phyloP scores from a whole-genome alignment of 2,797 vertebrate genomes.

The Xyrichtys novacula region DNA sequence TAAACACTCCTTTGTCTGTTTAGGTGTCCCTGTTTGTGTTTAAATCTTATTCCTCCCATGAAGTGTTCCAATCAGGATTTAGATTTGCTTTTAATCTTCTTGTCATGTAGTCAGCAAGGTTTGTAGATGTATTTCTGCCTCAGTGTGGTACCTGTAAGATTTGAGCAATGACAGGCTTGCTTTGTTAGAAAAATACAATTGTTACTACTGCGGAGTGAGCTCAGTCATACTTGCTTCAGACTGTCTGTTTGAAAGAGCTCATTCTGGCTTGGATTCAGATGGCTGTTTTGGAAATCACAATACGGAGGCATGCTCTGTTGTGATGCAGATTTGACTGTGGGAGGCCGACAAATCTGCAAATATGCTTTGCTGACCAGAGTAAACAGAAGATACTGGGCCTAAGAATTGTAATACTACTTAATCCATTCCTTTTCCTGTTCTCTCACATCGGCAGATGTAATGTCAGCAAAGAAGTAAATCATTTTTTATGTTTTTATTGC shows the following conservation, averaged over 20 bases:
- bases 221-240: constrained; percentile 30
- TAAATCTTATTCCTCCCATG: constrained; percentile 1
- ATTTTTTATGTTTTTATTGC: constrained; percentile 43
- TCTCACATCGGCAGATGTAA: constrained; percentile 19
- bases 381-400: constrained; percentile 39
- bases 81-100: constrained; percentile 25
- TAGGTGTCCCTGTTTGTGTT: constrained; percentile 18
- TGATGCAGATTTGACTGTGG: constrained; percentile 68
- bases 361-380: constrained; percentile 67
- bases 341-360: constrained; percentile 67
- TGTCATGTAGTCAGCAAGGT: neutral
- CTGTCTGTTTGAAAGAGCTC: constrained; percentile 43
- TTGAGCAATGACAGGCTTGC: constrained; percentile 6
- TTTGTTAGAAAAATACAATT: constrained; percentile 17
- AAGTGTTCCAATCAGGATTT: constrained; percentile 11
- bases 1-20: constrained; percentile 8
- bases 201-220: constrained; percentile 14
- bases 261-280: constrained; percentile 55
- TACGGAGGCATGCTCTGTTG: constrained; percentile 56
- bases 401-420: constrained; percentile 36
- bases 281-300: constrained; percentile 65
- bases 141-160: neutral
- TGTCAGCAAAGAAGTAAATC: constrained; percentile 28
- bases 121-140: constrained; percentile 2
- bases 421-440: constrained; percentile 31